Evolutionary conservation across 2,888 invertebrate genomes (phyloP), one percentile per base, ranked within the genome.

Genomic region (Sturmia bella): DNA sequence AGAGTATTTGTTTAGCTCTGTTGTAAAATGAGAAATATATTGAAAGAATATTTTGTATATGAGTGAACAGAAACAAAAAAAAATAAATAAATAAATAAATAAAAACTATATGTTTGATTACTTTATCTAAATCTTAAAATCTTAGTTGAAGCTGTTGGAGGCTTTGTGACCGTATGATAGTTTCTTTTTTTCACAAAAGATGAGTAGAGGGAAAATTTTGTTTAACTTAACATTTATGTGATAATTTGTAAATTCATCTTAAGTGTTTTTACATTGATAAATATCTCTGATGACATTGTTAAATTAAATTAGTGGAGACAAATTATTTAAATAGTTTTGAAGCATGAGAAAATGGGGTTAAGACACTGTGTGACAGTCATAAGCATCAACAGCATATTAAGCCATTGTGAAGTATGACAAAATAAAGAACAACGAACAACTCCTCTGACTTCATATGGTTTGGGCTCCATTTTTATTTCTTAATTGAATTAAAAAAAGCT

Each of bases 211-310:
- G 15, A 19, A 61, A 64, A 54, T 52, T 72, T 66, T 24, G 32
- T 56, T 52, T 39, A 80, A 74, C 56, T 69, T 69, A 41, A 68
- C 4, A 54, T 56, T 57, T 66, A 15, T 52, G 19, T 57, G 37
- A 32, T 32, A 41, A 56, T 52, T 7, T 56, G 19, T 27, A 27
- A 15, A 11, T 24, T 7, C 11, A 50, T 27, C n/a, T 32, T 9
- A 32, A 27, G 66, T 48, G 61, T 68, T 61, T 66, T 56, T 59
- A 80, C 76, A 72, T 80, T 80, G 76, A 72, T 76, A 72, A 75
- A 80, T 75, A 70, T 61, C 13, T 66, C 9, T 64, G 70, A 39
- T 75, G 74, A 74, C 69, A 63, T 75, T 80, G 80, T 69, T 70
- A 74, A 64, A 80, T 70, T 75, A 75, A 69, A 7, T 11, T 56